Evolutionary conservation across 2,888 invertebrate species (phyloP).

Genomic region (Drosophila formosana): DNA sequence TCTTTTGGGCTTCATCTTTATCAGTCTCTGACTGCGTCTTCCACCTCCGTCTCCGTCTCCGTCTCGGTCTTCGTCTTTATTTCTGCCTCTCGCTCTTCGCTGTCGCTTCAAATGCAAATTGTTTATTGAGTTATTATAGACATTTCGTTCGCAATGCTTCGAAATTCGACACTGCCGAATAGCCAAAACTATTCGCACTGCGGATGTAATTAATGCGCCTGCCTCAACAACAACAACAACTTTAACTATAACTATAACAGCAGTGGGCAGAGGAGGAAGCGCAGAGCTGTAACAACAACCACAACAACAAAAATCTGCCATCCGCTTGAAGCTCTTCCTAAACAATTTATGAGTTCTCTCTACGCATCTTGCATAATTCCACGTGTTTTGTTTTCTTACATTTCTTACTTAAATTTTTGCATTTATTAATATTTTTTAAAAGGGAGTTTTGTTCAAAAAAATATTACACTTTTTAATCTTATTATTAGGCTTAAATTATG

Average conservation of each 20-base stretch:
- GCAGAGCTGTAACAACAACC: slow-evolving; percentile 6
- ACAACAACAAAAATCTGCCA: neutral
- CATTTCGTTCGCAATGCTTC: slow-evolving; percentile 50
- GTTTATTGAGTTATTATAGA: slow-evolving; percentile 61
- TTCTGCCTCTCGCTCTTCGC: neutral
- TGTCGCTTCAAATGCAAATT: slow-evolving; percentile 61
- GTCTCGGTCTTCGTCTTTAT: neutral
- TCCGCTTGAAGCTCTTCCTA: slow-evolving; percentile 2
- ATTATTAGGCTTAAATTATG: too few relatives aligned
- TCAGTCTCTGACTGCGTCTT: slow-evolving; percentile 18
- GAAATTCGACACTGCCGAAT: slow-evolving; percentile 48
- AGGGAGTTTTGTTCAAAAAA: too few relatives aligned
- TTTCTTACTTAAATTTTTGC: slow-evolving; percentile 6
- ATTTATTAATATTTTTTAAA: slow-evolving; percentile 7
- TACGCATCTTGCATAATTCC: slow-evolving; percentile 17
- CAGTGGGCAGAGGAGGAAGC: neutral
- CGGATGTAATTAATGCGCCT: slow-evolving; percentile 47
- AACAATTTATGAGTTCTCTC: slow-evolving; percentile 21
- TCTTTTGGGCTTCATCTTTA: slow-evolving; percentile 28
- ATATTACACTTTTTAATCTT: too few relatives aligned
- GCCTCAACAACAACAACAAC: slow-evolving; percentile 7
- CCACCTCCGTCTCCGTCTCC: slow-evolving; percentile 9
- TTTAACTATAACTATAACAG: slow-evolving; percentile 1
- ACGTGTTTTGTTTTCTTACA: slow-evolving; percentile 12
- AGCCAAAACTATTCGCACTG: slow-evolving; percentile 37